Evolutionary conservation across 2,888 invertebrate genomes (phyloP).

Genomic region (Dolichopus griseipennis): DNA sequence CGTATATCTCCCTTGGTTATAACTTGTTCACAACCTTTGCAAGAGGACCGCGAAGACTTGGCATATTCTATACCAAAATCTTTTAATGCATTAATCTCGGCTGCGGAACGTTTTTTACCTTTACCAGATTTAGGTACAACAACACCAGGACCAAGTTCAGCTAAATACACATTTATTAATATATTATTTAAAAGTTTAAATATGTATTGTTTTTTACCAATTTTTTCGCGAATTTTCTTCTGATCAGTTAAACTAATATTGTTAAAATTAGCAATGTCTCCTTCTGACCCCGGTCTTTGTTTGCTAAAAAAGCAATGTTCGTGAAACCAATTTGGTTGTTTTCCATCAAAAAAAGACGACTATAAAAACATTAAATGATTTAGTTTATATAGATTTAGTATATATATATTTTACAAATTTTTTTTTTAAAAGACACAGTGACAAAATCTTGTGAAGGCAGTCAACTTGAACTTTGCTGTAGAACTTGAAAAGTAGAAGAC

Average conservation of each 20-base stretch:
- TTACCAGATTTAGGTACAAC: conserved; percentile 32
- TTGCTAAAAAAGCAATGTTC: conserved; percentile 76
- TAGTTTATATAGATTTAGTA: no score
- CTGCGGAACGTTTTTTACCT: conserved; percentile 47
- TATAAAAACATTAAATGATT: conserved; percentile 36
- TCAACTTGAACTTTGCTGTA: no score
- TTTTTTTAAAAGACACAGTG: no score
- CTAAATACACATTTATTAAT: conserved; percentile 19
- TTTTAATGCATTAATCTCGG: conserved; percentile 44
- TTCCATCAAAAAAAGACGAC: conserved; percentile 83
- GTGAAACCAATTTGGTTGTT: conserved; percentile 83
- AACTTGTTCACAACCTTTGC: conserved; percentile 75
- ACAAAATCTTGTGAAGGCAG: no score
- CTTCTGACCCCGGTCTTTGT: conserved; percentile 60
- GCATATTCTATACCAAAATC: conserved; percentile 78
- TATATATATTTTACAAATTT: no score
- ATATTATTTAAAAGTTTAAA: conserved; percentile 7
- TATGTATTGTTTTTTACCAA: conserved; percentile 49
- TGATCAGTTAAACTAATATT: conserved; percentile 77
- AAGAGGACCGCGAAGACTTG: conserved; percentile 71
- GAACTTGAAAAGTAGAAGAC: no score
- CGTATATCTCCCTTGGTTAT: conserved; percentile 68
- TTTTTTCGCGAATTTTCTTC: conserved; percentile 57
- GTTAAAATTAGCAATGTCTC: conserved; percentile 74
- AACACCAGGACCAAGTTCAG: conserved; percentile 19